Base-by-base conservation (phyloP, 2,888 invertebrate species). In the Plebejus anna region DNA sequence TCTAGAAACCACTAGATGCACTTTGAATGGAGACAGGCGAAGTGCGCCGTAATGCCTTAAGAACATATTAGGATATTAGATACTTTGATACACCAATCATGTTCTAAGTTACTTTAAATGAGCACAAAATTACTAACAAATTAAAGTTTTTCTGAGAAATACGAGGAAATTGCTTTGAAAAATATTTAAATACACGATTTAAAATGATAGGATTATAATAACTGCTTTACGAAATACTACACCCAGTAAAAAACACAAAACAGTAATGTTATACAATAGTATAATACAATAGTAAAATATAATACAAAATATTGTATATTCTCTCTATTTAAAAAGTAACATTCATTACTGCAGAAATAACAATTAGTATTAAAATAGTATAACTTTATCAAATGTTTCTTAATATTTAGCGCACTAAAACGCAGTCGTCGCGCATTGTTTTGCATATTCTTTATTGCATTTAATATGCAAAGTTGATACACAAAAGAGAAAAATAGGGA, bases 1-100 rank as follows among this genome's bases (percentile, higher is more conserved):
- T 87, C 85, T 83, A 84, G 85, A 85, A 89, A 90, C 90, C 88
- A 82, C 89, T 86, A 83, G 85, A 86, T 89, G 85, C 87, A 88
- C 86, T 87, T 84, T 87, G 85, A 88, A 81, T 84, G 80, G 86
- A 87, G 84, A 85, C 80, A 79, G 82, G 83, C 82, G 84, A 84
- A 83, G 84, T 83, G 82, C 82, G 72, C 77, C 79, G 79, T 75
- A 75, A 79, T 80, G 70, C 22, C 75, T 76, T 76, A 79, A 71
- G 77, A 78, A 76, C 76, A 76, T 71, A 75, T 47, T 77, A 72
- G 36, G 66, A 66, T 77, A 42, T 70, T 70, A 28, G 51, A 77
- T 70, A 77, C 75, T 70, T 61, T 28, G 16, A 57, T 13, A 76
- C 70, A 32, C 28, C n/a, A 66, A 75, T 28, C 51, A 66, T 16